Conservation (phyloP, 2,797 vertebrate genomes). For the Iguana delicatissima region DNA sequence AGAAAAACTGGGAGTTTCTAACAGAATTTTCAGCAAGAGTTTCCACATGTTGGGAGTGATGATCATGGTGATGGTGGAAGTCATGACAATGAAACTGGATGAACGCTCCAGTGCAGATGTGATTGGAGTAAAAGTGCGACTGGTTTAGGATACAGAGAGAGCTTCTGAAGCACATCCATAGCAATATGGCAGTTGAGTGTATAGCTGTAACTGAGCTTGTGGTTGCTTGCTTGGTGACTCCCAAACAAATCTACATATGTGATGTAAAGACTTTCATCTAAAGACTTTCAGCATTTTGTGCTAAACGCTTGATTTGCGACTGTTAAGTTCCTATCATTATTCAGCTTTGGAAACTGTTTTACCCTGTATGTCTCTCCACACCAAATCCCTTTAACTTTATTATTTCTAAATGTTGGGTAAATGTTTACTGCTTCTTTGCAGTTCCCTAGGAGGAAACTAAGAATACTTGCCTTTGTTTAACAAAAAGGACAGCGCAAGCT, state of each 20-base stretch:
- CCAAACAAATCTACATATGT: neutral
- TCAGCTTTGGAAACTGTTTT: too few species aligned
- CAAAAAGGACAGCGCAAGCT: neutral
- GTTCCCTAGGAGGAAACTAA: neutral
- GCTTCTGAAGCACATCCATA: too few species aligned
- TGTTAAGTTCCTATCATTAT: neutral
- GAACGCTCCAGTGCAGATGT: neutral
- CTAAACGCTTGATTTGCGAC: too few species aligned
- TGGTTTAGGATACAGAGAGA: neutral
- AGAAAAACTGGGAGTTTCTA: neutral
- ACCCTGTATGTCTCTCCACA: neutral
- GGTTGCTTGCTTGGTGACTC: neutral
- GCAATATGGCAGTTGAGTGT: neutral
- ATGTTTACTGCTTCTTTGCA: neutral
- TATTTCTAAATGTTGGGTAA: neutral
- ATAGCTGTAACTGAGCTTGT: too few species aligned
- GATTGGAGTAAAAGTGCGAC: neutral
- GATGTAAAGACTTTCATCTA: too few species aligned
- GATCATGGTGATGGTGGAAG: neutral
- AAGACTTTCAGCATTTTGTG: neutral
- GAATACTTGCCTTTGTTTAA: conserved; percentile 1
- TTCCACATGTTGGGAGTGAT: neutral
- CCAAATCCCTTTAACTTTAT: neutral
- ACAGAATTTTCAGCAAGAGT: neutral
- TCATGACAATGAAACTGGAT: neutral